Base-by-base conservation (phyloP, 2,888 invertebrate genomes). In the Campoplex nolae region DNA sequence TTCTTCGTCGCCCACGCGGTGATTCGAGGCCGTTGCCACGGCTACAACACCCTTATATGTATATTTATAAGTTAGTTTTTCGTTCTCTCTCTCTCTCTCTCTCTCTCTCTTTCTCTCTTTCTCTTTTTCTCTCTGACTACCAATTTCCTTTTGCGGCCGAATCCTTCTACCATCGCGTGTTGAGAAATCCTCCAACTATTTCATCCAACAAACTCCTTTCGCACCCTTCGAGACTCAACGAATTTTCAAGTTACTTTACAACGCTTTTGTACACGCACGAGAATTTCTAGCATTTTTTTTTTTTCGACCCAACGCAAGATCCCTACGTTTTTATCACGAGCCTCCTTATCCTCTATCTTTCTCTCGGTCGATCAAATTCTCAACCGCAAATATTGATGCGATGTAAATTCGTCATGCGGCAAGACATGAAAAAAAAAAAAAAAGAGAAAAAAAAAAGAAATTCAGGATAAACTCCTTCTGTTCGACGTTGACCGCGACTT, bases 11-110 rank as follows among this genome's bases (percentile, higher is more conserved):
- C 80, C 74, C 88, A 86, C 88, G 81, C 88, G 79, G 83, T 83
- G 86, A 84, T 88, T 89, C 85, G 89, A 88, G 91, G 90, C 90
- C 90, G 92, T 93, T 92, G 90, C 90, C 89, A 93, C 91, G 92
- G 88, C 89, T 90, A 93, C 86, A 54, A 74, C 74, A 81, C 77
- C 77, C 77, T 81, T 75, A 77, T 77, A 35, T 35, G 54, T n/a
- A 54, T 54, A 82, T 78, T 56, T 84, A 78, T 65, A 84, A 81
- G 71, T 45, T 71, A 48, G 18, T 48, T 62, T 76, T 35, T 51
- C 70, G 16, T 45, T 77, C 32, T 45, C 42, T 54, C 35, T n/a
- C n/a, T 6, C 38, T 38, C 42, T 42, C 42, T 7, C 42, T 48
- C 38, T 45, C 75, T 73, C 48, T 32, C 70, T 13, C 56, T 77